Base-by-base conservation (phyloP, 2,113 vertebrate species). In the Cyphomyrus plagiostoma region DNA sequence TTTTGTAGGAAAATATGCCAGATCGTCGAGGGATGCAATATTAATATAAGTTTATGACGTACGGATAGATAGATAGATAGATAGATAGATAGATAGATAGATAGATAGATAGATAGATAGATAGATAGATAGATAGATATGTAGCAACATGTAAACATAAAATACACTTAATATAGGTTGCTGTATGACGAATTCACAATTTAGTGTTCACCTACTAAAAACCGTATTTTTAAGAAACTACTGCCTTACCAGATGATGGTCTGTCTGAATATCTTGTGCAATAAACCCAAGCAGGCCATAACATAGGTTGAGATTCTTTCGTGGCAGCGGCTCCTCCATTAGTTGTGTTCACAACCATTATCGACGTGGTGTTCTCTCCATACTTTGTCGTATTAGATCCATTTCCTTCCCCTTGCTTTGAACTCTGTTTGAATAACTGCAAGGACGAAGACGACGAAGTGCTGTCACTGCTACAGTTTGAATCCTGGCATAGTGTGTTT, bases 281-380 rank as follows among this genome's bases (percentile, higher is more conserved):
- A 96, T 99, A 99, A 89, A 99, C 98, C 98, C 98, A 99, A 89
- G 98, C 98, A 92, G 98, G 98, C 98, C 98, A 99, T 62, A 98
- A 94, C 89, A 99, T 92, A 89, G 97, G 96, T 94, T 98, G 97
- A 89, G 95, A 95, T 86, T 99, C 97, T 90, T 96, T 95, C 91
- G 95, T 92, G 86, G 95, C 90, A 80, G 95, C 92, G 13, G 96
- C 95, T 88, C 94, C 96, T 93, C 94, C 94, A 90, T 96, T 97
- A 93, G 95, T 94, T 53, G 97, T 96, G 83, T 96, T 97, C 96
- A 97, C 94, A 85, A 97, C 96, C 92, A 97, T 92, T 88, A 97
- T 96, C 0, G 97, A 95, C 93, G 96, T 95, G 90, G 96, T 95
- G 92, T 96, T 97, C 92, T 97, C 97, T 30, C 96, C 95, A 91